phyloP scores from a whole-genome alignment of 2,888 invertebrate genomes.

The Sialis lutaria region DNA sequence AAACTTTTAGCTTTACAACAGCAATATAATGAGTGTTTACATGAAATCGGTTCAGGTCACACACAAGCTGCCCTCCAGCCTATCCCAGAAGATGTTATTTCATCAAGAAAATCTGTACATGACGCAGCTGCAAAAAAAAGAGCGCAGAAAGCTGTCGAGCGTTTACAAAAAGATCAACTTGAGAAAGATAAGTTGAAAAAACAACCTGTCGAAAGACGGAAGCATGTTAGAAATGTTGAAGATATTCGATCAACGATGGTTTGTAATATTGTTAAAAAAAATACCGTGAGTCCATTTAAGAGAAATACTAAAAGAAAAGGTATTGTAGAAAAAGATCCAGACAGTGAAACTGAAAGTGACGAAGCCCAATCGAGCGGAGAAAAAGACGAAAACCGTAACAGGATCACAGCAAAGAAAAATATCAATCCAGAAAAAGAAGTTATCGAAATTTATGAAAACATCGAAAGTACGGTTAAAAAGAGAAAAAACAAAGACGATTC shows the following conservation, averaged over 20 bases:
- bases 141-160: constrained; percentile 23
- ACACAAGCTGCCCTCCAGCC: constrained; percentile 24
- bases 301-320: constrained; percentile 8
- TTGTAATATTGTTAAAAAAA: constrained; percentile 15
- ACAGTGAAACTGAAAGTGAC: neutral
- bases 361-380: neutral
- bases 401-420: neutral
- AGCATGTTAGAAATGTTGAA: constrained; percentile 26
- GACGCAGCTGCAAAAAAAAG: constrained; percentile 21
- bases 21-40: constrained; percentile 30
- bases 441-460: too few relatives aligned
- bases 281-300: neutral
- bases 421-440: too few relatives aligned
- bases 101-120: constrained; percentile 15
- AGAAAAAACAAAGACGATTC: too few relatives aligned
- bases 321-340: constrained; percentile 10
- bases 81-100: constrained; percentile 19
- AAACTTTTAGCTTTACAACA: constrained; percentile 30
- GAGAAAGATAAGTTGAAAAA: constrained; percentile 10
- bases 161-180: constrained; percentile 19
- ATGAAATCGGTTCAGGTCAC: constrained; percentile 32
- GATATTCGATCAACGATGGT: constrained; percentile 26
- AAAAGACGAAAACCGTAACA: neutral
- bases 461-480: too few relatives aligned
- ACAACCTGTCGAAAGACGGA: constrained; percentile 14